A percentile compares a stretch with the other conserved stretches of the same genome.
Evolutionary conservation across 2,888 invertebrate species (phyloP).

Genomic region (Agrotis ipsilon): DNA sequence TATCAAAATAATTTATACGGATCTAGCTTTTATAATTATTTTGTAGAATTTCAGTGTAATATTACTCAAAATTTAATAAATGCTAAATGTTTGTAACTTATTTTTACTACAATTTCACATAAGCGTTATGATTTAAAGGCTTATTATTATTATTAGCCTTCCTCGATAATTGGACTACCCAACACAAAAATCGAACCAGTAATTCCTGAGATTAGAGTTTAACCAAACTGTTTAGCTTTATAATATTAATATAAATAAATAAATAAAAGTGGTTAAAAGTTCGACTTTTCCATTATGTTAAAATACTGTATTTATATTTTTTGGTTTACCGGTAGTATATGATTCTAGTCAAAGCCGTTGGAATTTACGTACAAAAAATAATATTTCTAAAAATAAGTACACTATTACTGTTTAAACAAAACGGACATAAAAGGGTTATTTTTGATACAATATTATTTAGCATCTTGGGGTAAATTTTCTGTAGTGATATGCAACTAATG

Average conservation of each 20-base stretch:
- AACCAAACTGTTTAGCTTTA: too few relatives aligned
- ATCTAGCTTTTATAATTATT: neutral
- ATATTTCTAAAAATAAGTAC: slow-evolving; percentile 10
- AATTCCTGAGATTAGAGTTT: too few relatives aligned
- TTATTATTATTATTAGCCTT: too few relatives aligned
- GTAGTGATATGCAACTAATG: neutral
- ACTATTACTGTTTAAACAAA: neutral
- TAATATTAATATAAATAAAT: too few relatives aligned
- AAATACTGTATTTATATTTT: too few relatives aligned
- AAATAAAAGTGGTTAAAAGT: neutral
- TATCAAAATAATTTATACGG: neutral
- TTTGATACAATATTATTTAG: slow-evolving; percentile 29
- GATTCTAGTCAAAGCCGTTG: slow-evolving; percentile 26
- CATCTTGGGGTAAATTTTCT: slow-evolving; percentile 24
- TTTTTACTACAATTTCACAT: too few relatives aligned
- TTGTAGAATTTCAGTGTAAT: neutral
- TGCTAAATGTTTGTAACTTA: too few relatives aligned
- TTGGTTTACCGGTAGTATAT: neutral
- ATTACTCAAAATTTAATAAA: too few relatives aligned
- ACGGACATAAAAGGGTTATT: slow-evolving; percentile 25
- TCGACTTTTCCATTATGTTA: too few relatives aligned
- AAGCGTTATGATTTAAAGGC: too few relatives aligned
- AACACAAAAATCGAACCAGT: too few relatives aligned
- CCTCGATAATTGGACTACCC: too few relatives aligned
- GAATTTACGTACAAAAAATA: neutral